Evolutionary conservation across 1,140 invertebrate genomes (phyloP), one percentile per base, ranked within the genome.

Genomic region (Lutraria rhynchaena): DNA sequence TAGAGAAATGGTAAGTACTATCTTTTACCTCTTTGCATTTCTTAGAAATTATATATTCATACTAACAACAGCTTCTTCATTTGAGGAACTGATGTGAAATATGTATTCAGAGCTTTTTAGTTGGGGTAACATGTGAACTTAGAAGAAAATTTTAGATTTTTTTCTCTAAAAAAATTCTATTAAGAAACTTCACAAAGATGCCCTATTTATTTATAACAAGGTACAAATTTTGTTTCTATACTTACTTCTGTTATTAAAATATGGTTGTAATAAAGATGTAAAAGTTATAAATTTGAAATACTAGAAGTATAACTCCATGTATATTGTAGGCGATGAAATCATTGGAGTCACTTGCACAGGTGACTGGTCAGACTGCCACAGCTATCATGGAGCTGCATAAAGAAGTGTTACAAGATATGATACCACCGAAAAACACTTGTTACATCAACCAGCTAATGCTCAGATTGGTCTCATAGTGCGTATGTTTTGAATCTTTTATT

Each of bases 331-430:
- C 97, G 0, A 99, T 99, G 96, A 94, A 96, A 78, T 96, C 96
- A 0, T 92, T 99, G 35, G 93, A 96, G 86, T 93, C 98, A 19
- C 94, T 99, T 61, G 97, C 97, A 0, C 95, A 96, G 84, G 94
- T 97, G 65, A 96, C 97, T 89, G 95, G 95, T 58, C 96, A 96
- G 90, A 95, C 95, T 0, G 95, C 99, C 0, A 98, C 97, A 0
- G 96, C 97, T 88, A 96, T 99, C 0, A 99, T 99, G 96, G 96
- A 98, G 88, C 98, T 98, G 0, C 98, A 99, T 89, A 96, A 97
- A 88, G 97, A 99, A 69, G 95, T 98, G 0, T 90, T 99, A 1
- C 95, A 95, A 0, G 98, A 99, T 87, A 99, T 99, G 94, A 96
- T 99, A 71, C 98, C 98, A 4, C 98, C 98, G 0, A 98, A 97